Percentiles rank a stretch among this genome's conserved stretches.
Conservation (phyloP, 2,797 vertebrate species). For the Acanthopagrus latus region DNA sequence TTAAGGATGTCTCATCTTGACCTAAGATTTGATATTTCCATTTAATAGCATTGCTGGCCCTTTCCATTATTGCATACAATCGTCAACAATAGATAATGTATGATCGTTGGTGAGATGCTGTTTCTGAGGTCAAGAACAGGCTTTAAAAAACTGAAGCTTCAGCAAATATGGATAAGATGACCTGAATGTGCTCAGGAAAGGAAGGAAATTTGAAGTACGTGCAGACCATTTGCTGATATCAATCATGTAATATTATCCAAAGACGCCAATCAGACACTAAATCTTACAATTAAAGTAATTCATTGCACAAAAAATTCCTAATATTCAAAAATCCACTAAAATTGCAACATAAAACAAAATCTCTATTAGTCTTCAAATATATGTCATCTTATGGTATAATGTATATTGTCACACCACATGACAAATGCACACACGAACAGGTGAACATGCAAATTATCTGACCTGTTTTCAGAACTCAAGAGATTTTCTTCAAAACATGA, state of each 20-base stretch:
- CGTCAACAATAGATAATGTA: no score
- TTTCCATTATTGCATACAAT: no score
- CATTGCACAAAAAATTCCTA: neutral
- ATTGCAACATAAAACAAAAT: neutral
- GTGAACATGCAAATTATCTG: neutral
- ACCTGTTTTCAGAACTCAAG: conserved; percentile 52
- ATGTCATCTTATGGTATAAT: neutral
- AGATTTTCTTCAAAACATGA: conserved; percentile 87
- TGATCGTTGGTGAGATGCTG: no score
- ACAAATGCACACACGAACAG: no score
- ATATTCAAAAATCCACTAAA: neutral
- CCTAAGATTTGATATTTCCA: no score
- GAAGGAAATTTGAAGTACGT: neutral
- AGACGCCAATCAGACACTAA: neutral
- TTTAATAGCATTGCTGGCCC: no score
- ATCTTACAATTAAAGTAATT: neutral
- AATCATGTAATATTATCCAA: neutral
- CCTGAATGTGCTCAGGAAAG: neutral
- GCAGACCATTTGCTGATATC: neutral
- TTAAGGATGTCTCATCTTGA: no score
- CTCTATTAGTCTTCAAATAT: neutral
- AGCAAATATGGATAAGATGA: neutral
- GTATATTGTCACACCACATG: no score
- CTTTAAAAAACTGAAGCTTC: neutral
- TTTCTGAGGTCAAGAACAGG: neutral